Percentiles rank a stretch among this genome's conserved stretches.
Evolutionary conservation across 1,140 invertebrate species (phyloP).

Genomic region (Drosophila funebris): DNA sequence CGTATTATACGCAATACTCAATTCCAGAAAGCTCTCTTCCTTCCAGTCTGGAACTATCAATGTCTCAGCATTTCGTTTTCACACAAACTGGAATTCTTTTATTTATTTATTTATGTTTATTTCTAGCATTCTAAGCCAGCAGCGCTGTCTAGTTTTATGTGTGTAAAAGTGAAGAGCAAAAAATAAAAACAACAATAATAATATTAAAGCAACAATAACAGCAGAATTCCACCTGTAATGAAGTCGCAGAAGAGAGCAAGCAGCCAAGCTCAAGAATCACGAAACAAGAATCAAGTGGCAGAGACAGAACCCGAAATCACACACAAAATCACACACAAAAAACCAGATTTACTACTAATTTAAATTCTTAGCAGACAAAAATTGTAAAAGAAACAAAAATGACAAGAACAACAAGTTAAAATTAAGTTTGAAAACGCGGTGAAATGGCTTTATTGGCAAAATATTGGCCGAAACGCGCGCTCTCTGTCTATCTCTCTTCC

Average conservation of each 20-base stretch:
- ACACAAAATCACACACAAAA: constrained; percentile 33
- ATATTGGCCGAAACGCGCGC: constrained; percentile 52
- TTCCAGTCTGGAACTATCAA: constrained; percentile 37
- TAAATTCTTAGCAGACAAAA: constrained; percentile 81
- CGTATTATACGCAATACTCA: no score
- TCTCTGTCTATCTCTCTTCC: constrained; percentile 1
- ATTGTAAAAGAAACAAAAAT: constrained; percentile 47
- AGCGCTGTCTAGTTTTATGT: neutral
- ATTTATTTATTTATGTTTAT: constrained; percentile 39
- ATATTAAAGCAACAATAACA: constrained; percentile 36
- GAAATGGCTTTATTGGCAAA: constrained; percentile 70
- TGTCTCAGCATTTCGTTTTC: constrained; percentile 55
- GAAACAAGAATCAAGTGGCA: constrained; percentile 60
- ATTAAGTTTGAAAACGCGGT: constrained; percentile 73
- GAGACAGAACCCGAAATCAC: constrained; percentile 66
- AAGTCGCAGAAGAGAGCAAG: constrained; percentile 58
- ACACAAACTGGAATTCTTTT: constrained; percentile 54
- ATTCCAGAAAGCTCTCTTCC: no score
- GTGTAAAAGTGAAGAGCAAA: neutral
- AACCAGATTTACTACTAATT: constrained; percentile 82
- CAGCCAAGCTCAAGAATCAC: constrained; percentile 31
- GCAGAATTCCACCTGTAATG: constrained; percentile 64
- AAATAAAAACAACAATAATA: constrained; percentile 25
- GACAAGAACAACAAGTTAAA: constrained; percentile 37
- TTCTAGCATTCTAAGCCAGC: constrained; percentile 28